A percentile compares a stretch with the other conserved stretches of the same genome.
phyloP scores from a whole-genome alignment of 2,888 invertebrate genomes.

The Oligia latruncula region DNA sequence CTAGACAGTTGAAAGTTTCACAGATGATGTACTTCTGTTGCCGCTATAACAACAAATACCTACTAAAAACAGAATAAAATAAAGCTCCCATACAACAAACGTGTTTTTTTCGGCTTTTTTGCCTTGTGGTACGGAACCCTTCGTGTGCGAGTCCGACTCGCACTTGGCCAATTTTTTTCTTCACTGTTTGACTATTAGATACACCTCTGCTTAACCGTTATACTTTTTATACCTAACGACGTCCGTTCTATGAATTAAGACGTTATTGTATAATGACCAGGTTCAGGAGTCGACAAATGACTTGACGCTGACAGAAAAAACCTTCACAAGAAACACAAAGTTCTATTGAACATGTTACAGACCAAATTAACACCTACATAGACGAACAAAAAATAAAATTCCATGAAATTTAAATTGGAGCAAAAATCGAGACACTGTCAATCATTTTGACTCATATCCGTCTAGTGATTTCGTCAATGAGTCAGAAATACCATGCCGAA shows the following conservation, averaged over 20 bases:
- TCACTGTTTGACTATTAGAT: not conserved
- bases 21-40: no score
- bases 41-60: no score
- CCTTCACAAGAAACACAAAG: slow-evolving; percentile 19
- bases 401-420: slow-evolving; percentile 58
- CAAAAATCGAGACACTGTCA: slow-evolving; percentile 55
- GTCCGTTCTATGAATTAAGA: slow-evolving; percentile 1
- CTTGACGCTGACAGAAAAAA: slow-evolving; percentile 23
- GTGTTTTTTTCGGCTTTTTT: no score
- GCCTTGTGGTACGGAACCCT: no score
- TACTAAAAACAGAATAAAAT: no score
- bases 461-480: slow-evolving; percentile 53
- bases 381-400: slow-evolving; percentile 43
- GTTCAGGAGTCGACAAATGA: slow-evolving; percentile 13
- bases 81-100: no score
- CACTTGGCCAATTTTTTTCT: no score
- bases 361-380: slow-evolving; percentile 36
- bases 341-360: slow-evolving; percentile 25
- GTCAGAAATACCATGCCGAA: slow-evolving; percentile 53
- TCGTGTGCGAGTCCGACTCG: no score
- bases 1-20: no score
- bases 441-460: slow-evolving; percentile 64
- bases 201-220: not conserved
- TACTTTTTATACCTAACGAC: not conserved
- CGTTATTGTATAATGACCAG: not conserved